A percentile compares a stretch with the other conserved stretches of the same genome.
Evolutionary conservation across 2,113 vertebrate genomes (phyloP).

Genomic region (Pelecanus crispus): DNA sequence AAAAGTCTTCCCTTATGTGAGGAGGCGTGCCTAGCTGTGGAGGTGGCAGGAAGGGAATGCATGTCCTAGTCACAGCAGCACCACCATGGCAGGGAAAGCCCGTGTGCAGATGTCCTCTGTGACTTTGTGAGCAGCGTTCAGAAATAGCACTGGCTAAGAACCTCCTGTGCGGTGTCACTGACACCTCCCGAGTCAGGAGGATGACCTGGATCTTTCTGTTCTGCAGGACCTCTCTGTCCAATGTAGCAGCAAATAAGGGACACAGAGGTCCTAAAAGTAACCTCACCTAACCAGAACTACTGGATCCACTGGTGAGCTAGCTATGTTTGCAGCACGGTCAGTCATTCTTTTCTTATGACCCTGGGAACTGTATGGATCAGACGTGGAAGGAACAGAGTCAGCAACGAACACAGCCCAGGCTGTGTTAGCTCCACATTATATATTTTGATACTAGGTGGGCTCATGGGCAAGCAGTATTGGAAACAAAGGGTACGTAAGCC

Average conservation of each 20-base stretch:
- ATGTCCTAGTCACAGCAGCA: not conserved
- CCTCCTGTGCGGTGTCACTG: not conserved
- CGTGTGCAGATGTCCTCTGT: not conserved
- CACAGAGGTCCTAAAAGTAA: not conserved
- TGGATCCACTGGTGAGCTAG: accelerated
- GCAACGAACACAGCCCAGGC: not conserved
- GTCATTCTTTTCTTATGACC: not conserved
- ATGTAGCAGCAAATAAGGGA: not conserved
- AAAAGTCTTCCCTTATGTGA: not conserved
- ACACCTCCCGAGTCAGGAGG: not conserved
- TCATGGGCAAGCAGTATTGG: not conserved
- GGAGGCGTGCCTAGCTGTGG: not conserved
- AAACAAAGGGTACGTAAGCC: not conserved
- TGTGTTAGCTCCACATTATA: not conserved
- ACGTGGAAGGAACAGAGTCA: not conserved
- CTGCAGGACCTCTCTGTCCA: not conserved
- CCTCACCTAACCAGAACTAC: not conserved
- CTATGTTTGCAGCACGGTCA: not conserved
- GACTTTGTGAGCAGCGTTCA: not conserved
- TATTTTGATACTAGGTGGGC: not conserved
- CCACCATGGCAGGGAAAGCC: not conserved
- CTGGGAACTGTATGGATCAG: not conserved
- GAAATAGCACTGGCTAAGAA: slow-evolving; percentile 21
- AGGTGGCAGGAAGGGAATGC: not conserved
- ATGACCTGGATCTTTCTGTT: slow-evolving; percentile 17